phyloP scores from a whole-genome alignment of 2,888 invertebrate genomes.

The Nipponacmea schrenckii region DNA sequence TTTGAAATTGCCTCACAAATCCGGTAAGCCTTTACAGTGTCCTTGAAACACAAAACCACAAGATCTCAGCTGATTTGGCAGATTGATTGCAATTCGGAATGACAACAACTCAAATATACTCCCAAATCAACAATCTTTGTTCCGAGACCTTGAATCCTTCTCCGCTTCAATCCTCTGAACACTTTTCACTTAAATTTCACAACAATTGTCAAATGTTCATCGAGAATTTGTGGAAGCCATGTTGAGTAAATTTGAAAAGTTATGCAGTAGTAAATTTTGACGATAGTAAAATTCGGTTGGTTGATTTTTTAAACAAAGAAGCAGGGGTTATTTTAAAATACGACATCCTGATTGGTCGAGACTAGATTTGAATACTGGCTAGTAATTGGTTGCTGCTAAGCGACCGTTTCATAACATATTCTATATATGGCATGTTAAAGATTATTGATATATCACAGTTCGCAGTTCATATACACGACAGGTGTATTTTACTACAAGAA shows the following conservation, averaged over 20 bases:
- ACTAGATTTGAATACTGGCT: slow-evolving; percentile 31
- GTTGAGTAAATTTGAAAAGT: slow-evolving; percentile 9
- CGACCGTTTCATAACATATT: slow-evolving; percentile 21
- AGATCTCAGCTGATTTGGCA: no score
- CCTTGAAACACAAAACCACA: no score
- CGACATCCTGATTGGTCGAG: slow-evolving; percentile 43
- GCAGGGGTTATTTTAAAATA: slow-evolving; percentile 50
- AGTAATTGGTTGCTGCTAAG: slow-evolving; percentile 26
- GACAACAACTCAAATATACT: no score
- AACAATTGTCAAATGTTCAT: slow-evolving; percentile 2
- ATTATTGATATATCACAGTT: no score
- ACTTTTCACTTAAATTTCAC: no score
- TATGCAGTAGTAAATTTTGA: slow-evolving; percentile 26
- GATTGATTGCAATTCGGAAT: no score
- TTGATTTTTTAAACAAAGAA: slow-evolving; percentile 50
- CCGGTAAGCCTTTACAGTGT: not conserved
- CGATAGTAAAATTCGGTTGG: slow-evolving; percentile 47
- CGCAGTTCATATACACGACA: no score
- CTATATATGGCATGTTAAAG: slow-evolving; percentile 4
- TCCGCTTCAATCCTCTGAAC: no score
- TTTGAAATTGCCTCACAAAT: slow-evolving; percentile 8
- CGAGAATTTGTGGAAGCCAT: slow-evolving; percentile 8
- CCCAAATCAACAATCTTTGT: no score
- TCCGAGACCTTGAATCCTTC: no score
- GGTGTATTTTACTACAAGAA: not conserved